phyloP scores from a whole-genome alignment of 2,888 invertebrate species.

The Melieria crassipennis region DNA sequence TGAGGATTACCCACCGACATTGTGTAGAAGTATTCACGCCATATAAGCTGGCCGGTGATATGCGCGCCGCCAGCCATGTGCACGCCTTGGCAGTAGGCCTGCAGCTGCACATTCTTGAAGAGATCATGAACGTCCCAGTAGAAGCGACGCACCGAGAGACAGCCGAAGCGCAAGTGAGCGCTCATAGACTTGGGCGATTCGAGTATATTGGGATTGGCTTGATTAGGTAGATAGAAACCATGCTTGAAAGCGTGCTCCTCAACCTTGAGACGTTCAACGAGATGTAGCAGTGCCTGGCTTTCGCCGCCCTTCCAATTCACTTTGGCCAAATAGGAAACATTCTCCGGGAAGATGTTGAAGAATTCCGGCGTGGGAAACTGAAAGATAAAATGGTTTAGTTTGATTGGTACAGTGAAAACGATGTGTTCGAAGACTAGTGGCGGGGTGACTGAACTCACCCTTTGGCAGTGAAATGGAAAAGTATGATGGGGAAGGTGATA shows the following conservation, averaged over 20 bases:
- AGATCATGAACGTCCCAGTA: constrained; percentile 77
- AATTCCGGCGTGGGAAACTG: constrained; percentile 71
- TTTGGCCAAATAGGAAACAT: constrained; percentile 52
- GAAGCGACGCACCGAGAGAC: constrained; percentile 76
- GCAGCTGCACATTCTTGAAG: constrained; percentile 69
- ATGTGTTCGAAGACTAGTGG: too few relatives aligned
- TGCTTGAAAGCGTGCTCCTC: constrained; percentile 68
- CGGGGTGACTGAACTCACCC: background rate
- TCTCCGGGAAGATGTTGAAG: constrained; percentile 69
- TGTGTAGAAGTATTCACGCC: constrained; percentile 82
- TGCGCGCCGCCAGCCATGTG: constrained; percentile 58
- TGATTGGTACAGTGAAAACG: background rate
- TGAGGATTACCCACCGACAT: constrained; percentile 79
- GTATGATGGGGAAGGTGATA: too few relatives aligned
- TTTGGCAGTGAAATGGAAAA: too few relatives aligned
- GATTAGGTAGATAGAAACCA: constrained; percentile 75
- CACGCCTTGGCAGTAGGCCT: constrained; percentile 56
- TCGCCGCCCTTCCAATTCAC: constrained; percentile 76
- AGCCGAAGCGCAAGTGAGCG: constrained; percentile 77
- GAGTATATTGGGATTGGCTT: constrained; percentile 74
- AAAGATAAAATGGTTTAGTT: constrained; percentile 7
- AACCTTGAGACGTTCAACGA: constrained; percentile 70
- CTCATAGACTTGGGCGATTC: constrained; percentile 76
- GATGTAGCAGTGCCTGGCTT: constrained; percentile 70
- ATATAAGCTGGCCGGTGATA: constrained; percentile 74